Conservation (phyloP, 37 sponge, comb jelly and placozoan genomes). For the Agelas oroides region DNA sequence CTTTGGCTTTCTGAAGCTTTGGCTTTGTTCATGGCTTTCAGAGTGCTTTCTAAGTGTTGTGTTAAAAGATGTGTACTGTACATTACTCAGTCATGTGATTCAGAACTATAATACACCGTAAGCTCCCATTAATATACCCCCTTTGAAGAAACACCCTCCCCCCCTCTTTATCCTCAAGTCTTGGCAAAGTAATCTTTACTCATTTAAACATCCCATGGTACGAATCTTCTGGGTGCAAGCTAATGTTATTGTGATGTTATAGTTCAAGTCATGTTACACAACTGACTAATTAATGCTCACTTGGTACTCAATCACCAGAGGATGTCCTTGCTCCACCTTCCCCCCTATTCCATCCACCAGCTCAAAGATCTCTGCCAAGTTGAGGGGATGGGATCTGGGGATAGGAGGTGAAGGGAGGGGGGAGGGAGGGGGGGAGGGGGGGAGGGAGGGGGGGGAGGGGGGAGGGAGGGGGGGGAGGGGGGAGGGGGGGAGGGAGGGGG, state of each 20-base stretch:
- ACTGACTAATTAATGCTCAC: not conserved
- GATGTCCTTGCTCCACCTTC: not conserved
- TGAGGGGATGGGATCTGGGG: constrained; percentile 16
- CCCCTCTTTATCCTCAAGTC: no score
- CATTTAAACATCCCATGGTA: no score
- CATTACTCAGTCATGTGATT: no score
- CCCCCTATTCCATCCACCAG: not conserved
- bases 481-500: not conserved
- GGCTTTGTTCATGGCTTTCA: no score
- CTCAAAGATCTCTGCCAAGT: constrained; percentile 1
- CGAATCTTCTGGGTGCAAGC: not conserved
- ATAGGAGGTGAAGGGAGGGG: not conserved
- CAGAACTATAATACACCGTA: no score
- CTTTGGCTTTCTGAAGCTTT: no score
- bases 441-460: not conserved
- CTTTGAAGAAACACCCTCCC: no score
- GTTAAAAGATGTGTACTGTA: no score
- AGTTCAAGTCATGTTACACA: not conserved
- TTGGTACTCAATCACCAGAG: constrained; percentile 11
- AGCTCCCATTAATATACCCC: no score
- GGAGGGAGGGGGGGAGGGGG: not conserved
- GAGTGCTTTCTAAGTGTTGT: no score
- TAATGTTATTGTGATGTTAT: not conserved
- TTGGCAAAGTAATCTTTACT: no score
- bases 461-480: not conserved